phyloP scores from a whole-genome alignment of 1,140 invertebrate genomes.

The Caenorhabditis tropicalis region DNA sequence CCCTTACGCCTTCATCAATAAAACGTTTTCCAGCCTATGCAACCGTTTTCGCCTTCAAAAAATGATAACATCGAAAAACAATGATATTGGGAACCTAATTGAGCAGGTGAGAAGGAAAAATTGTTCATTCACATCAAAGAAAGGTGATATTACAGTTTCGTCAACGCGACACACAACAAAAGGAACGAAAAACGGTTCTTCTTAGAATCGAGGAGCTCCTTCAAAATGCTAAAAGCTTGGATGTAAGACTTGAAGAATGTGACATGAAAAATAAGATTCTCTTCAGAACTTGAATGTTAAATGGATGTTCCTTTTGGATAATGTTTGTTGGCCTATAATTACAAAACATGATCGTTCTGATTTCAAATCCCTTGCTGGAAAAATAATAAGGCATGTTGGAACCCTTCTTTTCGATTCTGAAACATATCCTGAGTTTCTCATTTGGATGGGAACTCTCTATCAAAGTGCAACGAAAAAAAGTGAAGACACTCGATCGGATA shows the following conservation, averaged over 20 bases:
- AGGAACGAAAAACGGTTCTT: conserved; percentile 1
- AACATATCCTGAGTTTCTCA: not conserved
- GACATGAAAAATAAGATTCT: not conserved
- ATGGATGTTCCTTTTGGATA: conserved; percentile 11
- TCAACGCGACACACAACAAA: not conserved
- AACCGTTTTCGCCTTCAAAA: not conserved
- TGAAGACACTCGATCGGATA: not conserved
- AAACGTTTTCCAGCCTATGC: not conserved
- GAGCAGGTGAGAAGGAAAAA: not conserved
- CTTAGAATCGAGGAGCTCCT: not conserved
- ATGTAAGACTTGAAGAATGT: not conserved
- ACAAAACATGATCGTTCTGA: not conserved
- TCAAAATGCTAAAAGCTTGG: not conserved
- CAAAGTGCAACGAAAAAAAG: not conserved
- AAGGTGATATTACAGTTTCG: not conserved
- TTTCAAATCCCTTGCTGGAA: not conserved
- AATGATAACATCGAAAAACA: conserved; percentile 41
- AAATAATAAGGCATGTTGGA: not conserved
- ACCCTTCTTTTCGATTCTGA: not conserved
- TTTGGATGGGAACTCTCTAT: not conserved
- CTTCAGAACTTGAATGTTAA: not conserved
- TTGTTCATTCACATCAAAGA: not conserved
- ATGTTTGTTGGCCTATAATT: not conserved
- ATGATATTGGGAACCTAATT: conserved; percentile 29
- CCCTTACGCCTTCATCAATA: not conserved